phyloP scores from a whole-genome alignment of 2,888 invertebrate genomes.

The Patella depressa region DNA sequence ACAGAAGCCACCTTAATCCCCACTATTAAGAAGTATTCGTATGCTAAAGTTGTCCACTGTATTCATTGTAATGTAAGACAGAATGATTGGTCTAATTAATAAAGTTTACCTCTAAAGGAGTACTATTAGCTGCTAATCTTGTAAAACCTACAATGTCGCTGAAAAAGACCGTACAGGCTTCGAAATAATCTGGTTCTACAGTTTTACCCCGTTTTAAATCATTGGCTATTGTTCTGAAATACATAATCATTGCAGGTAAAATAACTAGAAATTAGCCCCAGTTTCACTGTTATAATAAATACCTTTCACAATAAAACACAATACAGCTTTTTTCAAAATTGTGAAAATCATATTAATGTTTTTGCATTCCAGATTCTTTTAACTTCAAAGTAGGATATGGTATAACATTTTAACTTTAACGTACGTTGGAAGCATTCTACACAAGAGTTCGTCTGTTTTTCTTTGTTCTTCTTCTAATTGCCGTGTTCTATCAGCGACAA shows the following conservation, averaged over 20 bases:
- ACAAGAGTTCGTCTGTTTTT: constrained; percentile 61
- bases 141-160: constrained; percentile 67
- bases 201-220: constrained; percentile 55
- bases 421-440: constrained; percentile 62
- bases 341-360: no score
- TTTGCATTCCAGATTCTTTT: no score
- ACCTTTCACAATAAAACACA: no score
- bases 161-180: constrained; percentile 62
- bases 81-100: no score
- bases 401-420: constrained; percentile 1
- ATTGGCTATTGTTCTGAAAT: constrained; percentile 57
- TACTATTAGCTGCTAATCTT: constrained; percentile 56
- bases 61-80: no score
- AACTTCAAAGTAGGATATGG: no score
- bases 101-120: constrained; percentile 56
- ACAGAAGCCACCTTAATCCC: no score
- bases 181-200: constrained; percentile 55
- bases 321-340: no score
- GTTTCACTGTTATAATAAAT: no score
- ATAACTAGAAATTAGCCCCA: no score
- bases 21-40: no score
- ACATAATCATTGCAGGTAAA: neutral
- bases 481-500: constrained; percentile 55
- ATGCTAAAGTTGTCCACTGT: no score
- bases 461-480: constrained; percentile 62